Conservation (phyloP, 2,113 vertebrate species). For the Crypturellus undulatus region DNA sequence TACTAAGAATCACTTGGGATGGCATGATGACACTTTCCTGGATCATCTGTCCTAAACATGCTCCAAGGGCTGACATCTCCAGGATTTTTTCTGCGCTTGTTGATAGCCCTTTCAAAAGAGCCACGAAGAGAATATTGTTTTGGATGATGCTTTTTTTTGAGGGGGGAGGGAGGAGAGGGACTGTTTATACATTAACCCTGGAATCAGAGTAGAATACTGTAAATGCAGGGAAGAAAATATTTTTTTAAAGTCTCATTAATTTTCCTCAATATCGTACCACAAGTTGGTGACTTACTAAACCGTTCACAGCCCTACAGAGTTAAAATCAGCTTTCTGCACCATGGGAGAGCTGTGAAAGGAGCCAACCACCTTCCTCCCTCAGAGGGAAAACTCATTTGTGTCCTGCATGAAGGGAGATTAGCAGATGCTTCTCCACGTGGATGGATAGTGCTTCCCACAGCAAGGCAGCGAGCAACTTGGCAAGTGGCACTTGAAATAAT, state of each 20-base stretch:
- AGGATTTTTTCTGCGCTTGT: not conserved
- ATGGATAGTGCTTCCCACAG: not conserved
- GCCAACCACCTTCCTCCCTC: too few relatives aligned
- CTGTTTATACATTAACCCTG: not conserved
- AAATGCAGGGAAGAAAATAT: not conserved
- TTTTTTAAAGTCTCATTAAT: not conserved
- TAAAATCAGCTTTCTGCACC: not conserved
- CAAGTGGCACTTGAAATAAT: not conserved
- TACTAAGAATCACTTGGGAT: conserved; percentile 2
- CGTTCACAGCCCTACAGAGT: not conserved
- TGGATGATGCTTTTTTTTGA: not conserved
- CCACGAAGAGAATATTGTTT: not conserved
- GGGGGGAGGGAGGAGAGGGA: too few relatives aligned
- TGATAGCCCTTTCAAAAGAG: not conserved
- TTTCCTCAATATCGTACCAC: not conserved
- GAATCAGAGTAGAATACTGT: not conserved
- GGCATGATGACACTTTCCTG: conserved; percentile 4
- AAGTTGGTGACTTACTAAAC: not conserved
- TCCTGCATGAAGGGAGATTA: not conserved
- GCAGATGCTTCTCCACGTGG: not conserved
- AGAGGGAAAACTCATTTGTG: not conserved
- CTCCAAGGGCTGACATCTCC: not conserved
- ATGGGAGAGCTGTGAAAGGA: not conserved
- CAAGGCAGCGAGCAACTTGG: not conserved
- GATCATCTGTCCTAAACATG: not conserved